phyloP scores from a whole-genome alignment of 2,113 vertebrate species.

The Haplochromis vanheusdeni region DNA sequence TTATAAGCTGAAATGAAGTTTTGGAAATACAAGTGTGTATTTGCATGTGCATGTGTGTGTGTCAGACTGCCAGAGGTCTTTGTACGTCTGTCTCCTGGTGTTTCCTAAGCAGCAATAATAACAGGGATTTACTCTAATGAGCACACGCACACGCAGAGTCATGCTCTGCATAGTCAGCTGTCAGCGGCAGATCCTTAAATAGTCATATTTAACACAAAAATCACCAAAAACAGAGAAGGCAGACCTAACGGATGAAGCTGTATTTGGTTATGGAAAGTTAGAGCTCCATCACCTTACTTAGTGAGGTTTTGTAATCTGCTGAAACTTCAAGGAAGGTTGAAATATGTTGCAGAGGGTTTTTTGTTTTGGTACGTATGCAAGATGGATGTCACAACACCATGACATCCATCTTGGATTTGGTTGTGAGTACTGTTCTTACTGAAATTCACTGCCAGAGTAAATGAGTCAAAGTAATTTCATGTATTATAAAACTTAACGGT shows the following conservation, averaged over 20 bases:
- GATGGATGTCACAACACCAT: neutral
- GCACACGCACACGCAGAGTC: neutral
- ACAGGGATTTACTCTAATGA: constrained; percentile 1
- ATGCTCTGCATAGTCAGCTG: neutral
- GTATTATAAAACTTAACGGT: neutral
- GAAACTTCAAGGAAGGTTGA: neutral
- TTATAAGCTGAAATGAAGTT: neutral
- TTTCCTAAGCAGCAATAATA: constrained; percentile 3
- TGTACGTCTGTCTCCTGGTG: neutral
- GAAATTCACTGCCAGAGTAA: neutral
- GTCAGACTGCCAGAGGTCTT: neutral
- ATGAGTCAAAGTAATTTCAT: neutral
- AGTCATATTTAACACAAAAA: neutral
- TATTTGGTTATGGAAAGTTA: neutral
- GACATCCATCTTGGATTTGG: neutral
- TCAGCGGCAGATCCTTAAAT: neutral
- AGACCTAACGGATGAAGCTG: neutral
- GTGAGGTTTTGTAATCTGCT: neutral
- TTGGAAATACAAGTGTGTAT: neutral
- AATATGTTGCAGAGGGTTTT: neutral
- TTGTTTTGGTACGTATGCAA: neutral
- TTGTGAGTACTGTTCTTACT: neutral
- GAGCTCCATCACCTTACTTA: neutral
- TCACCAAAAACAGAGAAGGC: neutral
- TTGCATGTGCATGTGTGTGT: neutral